A percentile compares a stretch with the other conserved stretches of the same genome.
Conservation (phyloP, 2,888 invertebrate species). For the Amaurobius ferox region DNA sequence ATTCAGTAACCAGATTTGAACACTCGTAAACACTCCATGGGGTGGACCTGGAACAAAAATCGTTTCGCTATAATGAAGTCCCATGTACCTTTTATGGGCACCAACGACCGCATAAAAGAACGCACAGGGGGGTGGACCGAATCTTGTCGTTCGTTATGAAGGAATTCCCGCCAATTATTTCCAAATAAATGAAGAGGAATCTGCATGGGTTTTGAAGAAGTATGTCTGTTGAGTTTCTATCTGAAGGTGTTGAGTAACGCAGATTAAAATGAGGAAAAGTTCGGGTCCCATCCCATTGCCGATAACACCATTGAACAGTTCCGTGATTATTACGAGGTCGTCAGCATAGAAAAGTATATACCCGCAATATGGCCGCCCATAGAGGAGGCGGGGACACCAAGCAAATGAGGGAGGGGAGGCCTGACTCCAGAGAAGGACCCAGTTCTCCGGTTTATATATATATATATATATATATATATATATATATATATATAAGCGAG, state of each 20-base stretch:
- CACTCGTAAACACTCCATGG: constrained; percentile 19
- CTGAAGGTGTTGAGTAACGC: neutral
- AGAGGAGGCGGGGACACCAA: too few relatives aligned
- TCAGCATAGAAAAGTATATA: too few relatives aligned
- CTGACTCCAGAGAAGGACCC: too few relatives aligned
- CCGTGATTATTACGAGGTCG: too few relatives aligned
- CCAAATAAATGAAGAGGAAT: neutral
- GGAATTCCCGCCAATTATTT: constrained; percentile 67
- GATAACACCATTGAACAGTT: too few relatives aligned
- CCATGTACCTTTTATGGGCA: constrained; percentile 60
- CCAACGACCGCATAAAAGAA: constrained; percentile 62
- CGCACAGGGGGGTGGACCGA: constrained; percentile 7
- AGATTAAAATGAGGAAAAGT: too few relatives aligned
- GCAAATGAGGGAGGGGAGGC: too few relatives aligned
- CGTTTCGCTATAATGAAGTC: constrained; percentile 37
- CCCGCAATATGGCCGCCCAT: too few relatives aligned
- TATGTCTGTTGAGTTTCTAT: neutral
- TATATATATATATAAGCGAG: too few relatives aligned
- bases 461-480: too few relatives aligned
- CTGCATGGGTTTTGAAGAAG: neutral
- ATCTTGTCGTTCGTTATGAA: constrained; percentile 45
- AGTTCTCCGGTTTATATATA: too few relatives aligned
- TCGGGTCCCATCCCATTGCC: too few relatives aligned
- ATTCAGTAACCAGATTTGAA: constrained; percentile 9
- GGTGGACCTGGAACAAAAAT: neutral